Evolutionary conservation across 2,888 invertebrate genomes (phyloP), one percentile per base, ranked within the genome.

Genomic region (Oscheius sp.): DNA sequence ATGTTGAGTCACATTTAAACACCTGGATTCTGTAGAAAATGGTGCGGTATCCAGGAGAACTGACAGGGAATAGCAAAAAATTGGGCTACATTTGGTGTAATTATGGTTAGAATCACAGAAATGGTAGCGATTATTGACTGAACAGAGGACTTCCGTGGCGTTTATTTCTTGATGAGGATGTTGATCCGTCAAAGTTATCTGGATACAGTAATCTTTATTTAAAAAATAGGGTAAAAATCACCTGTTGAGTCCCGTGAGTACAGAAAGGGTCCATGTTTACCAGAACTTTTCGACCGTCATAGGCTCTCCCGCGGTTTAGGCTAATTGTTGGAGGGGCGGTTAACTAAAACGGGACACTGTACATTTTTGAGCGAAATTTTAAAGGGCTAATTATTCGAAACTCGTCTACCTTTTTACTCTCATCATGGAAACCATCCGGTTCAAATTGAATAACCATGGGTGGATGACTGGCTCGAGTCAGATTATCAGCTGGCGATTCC

Each of bases 181-280:
- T 12, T 70, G 72, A 49, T 75, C 74, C 18, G 73, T 72, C 3
- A 78, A 58, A 12, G 73, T 68, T n/a, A 82, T 68, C 58, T 78
- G 63, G 49, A 29, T 23, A 2, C n/a, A 35, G 35, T 3, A 3
- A 35, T 52, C 72, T n/a, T 74, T 76, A 18, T 69, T 68, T n/a
- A 79, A 21, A 6, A 18, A 35, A 35, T 6, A 9, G 16, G 23
- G 7, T 12, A 0, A 1, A 45, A 41, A 25, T 12, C 12, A 66
- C 66, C 53, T 53, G 66, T 27, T 55, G 27, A 7, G 27, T 58
- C 23, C 29, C 29, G 9, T 46, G 18, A 12, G 56, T 77, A 72
- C 86, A 86, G 56, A 87, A 81, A n/a, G 82, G 83, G 59, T 86
- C 85, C 6, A 85, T 63, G 68, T 79, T 79, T 2, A 86, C 74